These are phyloP conservation scores for Acanthochromis polyacanthus DNA, from an alignment of 2,113 vertebrate genomes.

Conservation along the genomic window DNA sequence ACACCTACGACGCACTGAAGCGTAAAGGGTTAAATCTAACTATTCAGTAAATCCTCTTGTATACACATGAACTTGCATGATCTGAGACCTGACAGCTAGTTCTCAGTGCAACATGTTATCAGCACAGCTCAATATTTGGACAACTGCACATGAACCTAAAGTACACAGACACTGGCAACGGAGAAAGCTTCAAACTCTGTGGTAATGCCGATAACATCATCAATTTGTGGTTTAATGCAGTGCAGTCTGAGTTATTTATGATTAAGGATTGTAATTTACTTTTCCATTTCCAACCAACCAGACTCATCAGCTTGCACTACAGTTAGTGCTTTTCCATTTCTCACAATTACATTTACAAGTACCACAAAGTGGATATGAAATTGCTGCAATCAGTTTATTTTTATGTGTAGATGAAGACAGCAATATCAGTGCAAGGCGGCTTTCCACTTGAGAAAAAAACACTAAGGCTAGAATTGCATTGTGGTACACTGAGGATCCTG, in stretches of 20 bases:
- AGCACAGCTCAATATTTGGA: too few species aligned
- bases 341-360: not conserved
- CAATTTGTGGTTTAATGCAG: not conserved
- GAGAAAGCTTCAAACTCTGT: not conserved
- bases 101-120: too few species aligned
- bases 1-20: too few species aligned
- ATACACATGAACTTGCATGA: not conserved
- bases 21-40: too few species aligned
- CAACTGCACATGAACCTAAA: too few species aligned
- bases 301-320: not conserved
- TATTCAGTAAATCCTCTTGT: too few species aligned
- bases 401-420: not conserved
- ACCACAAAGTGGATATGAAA: constrained; percentile 3
- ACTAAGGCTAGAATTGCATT: too few species aligned
- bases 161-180: too few species aligned
- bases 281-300: not conserved
- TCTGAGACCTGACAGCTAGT: not conserved
- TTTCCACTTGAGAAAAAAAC: not conserved
- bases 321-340: constrained; percentile 15
- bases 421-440: not conserved
- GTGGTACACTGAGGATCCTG: too few species aligned
- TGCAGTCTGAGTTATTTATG: constrained; percentile 2
- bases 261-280: not conserved
- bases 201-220: not conserved
- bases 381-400: not conserved